Base-by-base conservation (phyloP, 2,888 invertebrate species). In the Limnephilus lunatus region DNA sequence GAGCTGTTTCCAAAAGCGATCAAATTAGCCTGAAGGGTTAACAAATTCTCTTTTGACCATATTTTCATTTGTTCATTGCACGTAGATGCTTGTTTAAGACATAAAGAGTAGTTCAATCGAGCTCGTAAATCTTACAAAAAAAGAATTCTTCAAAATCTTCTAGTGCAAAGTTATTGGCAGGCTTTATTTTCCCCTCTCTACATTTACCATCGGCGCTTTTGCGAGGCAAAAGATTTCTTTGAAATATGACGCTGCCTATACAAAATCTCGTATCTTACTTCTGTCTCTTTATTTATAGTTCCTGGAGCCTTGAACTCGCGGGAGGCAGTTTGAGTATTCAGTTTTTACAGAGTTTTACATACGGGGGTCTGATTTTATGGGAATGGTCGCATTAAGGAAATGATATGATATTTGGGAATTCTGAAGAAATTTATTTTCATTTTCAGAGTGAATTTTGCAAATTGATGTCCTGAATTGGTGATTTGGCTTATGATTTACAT, bases 221-320 rank as follows among this genome's bases (percentile, higher is more conserved):
- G 68, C 25, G n/a, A 25, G 25, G 68, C 68, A 68, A 68, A 68
- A 68, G 7, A 68, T 68, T 68, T 68, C 83, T 83, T 35, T 83
- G 83, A 83, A 83, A 83, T 83, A 83, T 83, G 83, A 83, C 83
- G 35, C 83, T 83, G 83, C 35, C 35, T 35, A 83, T 32, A 12
- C 83, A 32, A n/a, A 68, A 68, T 68, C 68, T 68, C 68, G 68
- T 68, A 68, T 68, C 68, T 68, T 68, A 68, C 68, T 68, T 68
- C 68, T 68, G 68, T 68, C 68, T n/a, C 68, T 25, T 68, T 25
- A 68, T 68, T 68, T 68, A 68, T 68, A n/a, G 53, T 68, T 68
- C 53, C 53, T 1, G 53, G 68, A 68, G 68, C 68, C 68, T 68
- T 68, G 68, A 68, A 68, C 68, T 68, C 68, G 68, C 68, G 25